A percentile compares a stretch with the other conserved stretches of the same genome.
Conservation (phyloP, 2,113 vertebrate genomes). For the Epinephelus lanceolatus region DNA sequence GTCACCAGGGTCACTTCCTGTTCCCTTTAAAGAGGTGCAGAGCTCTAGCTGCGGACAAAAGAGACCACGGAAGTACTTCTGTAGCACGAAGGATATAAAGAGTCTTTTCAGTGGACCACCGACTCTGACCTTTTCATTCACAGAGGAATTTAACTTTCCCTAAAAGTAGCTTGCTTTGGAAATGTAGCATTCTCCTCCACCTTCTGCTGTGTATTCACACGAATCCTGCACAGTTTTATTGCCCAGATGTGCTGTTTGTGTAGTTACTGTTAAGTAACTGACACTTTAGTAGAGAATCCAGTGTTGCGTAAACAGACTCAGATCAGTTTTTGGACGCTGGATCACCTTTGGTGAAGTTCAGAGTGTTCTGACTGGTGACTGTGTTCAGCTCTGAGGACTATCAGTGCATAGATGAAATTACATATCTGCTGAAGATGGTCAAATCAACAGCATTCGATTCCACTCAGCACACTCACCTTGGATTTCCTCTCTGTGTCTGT, state of each 20-base stretch:
- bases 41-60: slow-evolving; percentile 52
- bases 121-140: slow-evolving; percentile 64
- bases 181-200: slow-evolving; percentile 3
- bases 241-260: not conserved
- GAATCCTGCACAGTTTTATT: not conserved
- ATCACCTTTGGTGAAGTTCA: slow-evolving; percentile 30
- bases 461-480: slow-evolving; percentile 69
- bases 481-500: slow-evolving; percentile 25
- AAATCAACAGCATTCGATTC: slow-evolving; percentile 65
- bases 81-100: slow-evolving; percentile 63
- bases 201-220: slow-evolving; percentile 15
- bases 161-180: slow-evolving; percentile 43
- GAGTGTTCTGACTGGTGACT: slow-evolving; percentile 46
- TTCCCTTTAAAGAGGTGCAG: slow-evolving; percentile 66
- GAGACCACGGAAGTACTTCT: slow-evolving; percentile 61
- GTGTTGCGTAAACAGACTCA: not conserved
- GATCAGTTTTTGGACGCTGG: not conserved
- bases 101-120: slow-evolving; percentile 55
- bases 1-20: slow-evolving; percentile 72
- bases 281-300: slow-evolving; percentile 4
- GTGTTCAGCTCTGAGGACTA: slow-evolving; percentile 37
- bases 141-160: slow-evolving; percentile 56
- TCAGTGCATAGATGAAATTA: slow-evolving; percentile 71
- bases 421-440: slow-evolving; percentile 59
- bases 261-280: not conserved